Percentiles rank a stretch among this genome's conserved stretches.
phyloP scores from a whole-genome alignment of 2,888 invertebrate genomes.

The Ptilodon capucinus region DNA sequence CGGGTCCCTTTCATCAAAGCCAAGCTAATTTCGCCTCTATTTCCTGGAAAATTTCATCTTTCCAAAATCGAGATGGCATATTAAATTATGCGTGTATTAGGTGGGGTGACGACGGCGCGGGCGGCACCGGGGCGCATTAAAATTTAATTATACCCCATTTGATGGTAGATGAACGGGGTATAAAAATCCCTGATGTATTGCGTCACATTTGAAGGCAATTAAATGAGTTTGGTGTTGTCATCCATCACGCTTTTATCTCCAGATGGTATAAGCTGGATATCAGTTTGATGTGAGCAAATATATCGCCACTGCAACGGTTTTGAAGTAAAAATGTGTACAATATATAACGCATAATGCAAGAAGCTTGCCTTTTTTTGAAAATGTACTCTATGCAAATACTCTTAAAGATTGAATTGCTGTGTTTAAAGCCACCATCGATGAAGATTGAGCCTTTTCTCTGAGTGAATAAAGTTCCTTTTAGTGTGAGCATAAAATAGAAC shows the following conservation, averaged over 20 bases:
- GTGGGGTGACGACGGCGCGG: not conserved
- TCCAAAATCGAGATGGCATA: not conserved
- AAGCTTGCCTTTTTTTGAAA: too few relatives aligned
- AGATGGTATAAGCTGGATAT: not conserved
- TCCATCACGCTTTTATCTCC: not conserved
- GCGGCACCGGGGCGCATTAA: slow-evolving; percentile 10
- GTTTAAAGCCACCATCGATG: too few relatives aligned
- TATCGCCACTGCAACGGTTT: too few relatives aligned
- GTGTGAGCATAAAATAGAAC: too few relatives aligned
- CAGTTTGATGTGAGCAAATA: too few relatives aligned
- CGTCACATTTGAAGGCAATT: not conserved
- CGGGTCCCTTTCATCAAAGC: not conserved
- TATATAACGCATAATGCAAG: too few relatives aligned
- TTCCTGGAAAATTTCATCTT: not conserved
- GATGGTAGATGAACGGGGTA: not conserved
- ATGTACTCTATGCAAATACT: too few relatives aligned
- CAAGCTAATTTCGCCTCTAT: not conserved
- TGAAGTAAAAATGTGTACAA: too few relatives aligned
- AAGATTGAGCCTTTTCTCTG: too few relatives aligned
- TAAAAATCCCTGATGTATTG: slow-evolving; percentile 3
- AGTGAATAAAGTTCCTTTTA: too few relatives aligned
- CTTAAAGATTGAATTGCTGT: too few relatives aligned
- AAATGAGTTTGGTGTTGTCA: not conserved
- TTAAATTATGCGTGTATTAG: not conserved
- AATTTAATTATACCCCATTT: slow-evolving; percentile 28